Conservation (phyloP, 2,797 vertebrate genomes). For the Carcharodon carcharias region DNA sequence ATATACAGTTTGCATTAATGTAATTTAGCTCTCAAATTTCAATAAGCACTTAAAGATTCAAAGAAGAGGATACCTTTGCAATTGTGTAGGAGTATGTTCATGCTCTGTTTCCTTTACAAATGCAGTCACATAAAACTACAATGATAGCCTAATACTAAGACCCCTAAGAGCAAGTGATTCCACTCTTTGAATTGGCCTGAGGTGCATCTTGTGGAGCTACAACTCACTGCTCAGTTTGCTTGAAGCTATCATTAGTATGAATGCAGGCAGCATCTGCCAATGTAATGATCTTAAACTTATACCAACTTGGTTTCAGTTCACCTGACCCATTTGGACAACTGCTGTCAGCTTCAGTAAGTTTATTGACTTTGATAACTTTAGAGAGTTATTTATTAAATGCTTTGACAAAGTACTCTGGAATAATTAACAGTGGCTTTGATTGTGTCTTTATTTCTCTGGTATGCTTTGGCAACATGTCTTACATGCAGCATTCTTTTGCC, state of each 20-base stretch:
- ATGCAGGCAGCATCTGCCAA: background rate
- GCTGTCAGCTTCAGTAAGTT: background rate
- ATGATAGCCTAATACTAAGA: background rate
- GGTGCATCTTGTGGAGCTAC: background rate
- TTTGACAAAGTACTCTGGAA: background rate
- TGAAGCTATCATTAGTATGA: background rate
- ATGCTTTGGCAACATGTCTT: constrained; percentile 10
- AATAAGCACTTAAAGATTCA: background rate
- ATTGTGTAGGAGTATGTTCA: background rate
- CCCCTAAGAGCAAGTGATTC: background rate
- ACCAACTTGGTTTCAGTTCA: background rate
- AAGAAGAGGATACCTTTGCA: background rate
- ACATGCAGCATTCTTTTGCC: background rate
- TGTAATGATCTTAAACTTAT: background rate
- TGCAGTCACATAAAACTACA: background rate
- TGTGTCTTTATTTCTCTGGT: background rate
- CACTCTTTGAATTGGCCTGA: background rate
- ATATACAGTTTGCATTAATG: background rate
- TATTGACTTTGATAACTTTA: background rate
- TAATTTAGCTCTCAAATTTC: background rate
- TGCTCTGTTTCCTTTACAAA: background rate
- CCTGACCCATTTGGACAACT: background rate
- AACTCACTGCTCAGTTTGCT: background rate
- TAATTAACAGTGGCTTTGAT: constrained; percentile 12
- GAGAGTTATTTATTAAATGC: background rate